These are phyloP conservation scores for Matsumyia berberina DNA, from an alignment of 2,888 invertebrate species.

Conservation along the genomic window DNA sequence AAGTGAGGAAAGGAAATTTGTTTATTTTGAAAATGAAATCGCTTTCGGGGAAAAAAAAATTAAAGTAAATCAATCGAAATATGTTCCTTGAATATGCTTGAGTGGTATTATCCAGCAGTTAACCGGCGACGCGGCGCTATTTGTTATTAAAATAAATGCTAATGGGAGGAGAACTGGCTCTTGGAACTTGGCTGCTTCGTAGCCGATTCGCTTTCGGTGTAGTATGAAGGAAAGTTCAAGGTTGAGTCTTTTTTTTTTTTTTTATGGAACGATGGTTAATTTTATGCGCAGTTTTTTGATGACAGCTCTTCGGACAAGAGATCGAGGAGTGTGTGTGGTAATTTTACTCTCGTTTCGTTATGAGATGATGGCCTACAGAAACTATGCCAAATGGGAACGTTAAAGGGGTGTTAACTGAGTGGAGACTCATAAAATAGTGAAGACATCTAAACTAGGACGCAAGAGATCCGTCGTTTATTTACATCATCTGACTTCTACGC, in stretches of 20 bases:
- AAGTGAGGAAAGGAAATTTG: slow-evolving; percentile 1
- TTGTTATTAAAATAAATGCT: slow-evolving; percentile 25
- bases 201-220: slow-evolving; percentile 22
- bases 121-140: not conserved
- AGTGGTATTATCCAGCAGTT: not conserved
- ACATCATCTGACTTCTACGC: slow-evolving; percentile 6
- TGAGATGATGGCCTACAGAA: slow-evolving; percentile 10
- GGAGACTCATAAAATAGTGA: slow-evolving; percentile 26
- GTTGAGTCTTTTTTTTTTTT: slow-evolving; percentile 26
- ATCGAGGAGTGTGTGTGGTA: slow-evolving; percentile 20
- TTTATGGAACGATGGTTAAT: slow-evolving; percentile 36
- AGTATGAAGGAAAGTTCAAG: slow-evolving; percentile 53
- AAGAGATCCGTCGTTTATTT: not conserved
- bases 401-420: slow-evolving; percentile 29
- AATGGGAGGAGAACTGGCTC: slow-evolving; percentile 4
- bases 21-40: slow-evolving; percentile 20
- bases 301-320: not conserved
- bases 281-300: slow-evolving; percentile 31
- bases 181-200: not conserved
- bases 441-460: slow-evolving; percentile 9
- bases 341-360: slow-evolving; percentile 56
- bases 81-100: slow-evolving; percentile 7
- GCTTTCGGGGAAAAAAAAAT: not conserved
- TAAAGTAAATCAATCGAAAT: slow-evolving; percentile 4
- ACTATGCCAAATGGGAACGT: slow-evolving; percentile 17